These are phyloP conservation scores for Crotalus tigris DNA, from an alignment of 2,113 vertebrate genomes.

Conservation along the genomic window DNA sequence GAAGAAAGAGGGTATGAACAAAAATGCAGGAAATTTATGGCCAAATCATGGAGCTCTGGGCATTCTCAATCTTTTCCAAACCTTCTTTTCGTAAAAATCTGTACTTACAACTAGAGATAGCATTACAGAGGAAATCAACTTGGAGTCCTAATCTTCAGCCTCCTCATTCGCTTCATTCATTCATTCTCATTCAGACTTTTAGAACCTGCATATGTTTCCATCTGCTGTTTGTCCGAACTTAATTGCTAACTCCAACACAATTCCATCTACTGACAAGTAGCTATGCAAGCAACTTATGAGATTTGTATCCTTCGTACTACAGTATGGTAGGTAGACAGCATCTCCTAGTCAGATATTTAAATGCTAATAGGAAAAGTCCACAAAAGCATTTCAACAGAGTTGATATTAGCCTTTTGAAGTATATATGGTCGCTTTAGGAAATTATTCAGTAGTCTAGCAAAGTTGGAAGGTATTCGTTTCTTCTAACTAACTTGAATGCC, in stretches of 20 bases:
- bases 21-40: not conserved
- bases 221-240: not conserved
- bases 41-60: not conserved
- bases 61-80: not conserved
- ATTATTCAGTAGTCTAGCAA: not conserved
- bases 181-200: not conserved
- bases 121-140: not conserved
- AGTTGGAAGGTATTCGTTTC: not conserved
- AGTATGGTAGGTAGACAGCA: not conserved
- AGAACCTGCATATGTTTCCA: not conserved
- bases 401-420: not conserved
- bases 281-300: not conserved
- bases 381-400: not conserved
- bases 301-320: not conserved
- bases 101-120: not conserved
- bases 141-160: not conserved
- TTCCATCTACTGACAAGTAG: not conserved
- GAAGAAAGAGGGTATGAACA: not conserved
- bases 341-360: not conserved
- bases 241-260: not conserved
- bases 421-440: not conserved
- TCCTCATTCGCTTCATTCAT: not conserved
- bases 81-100: not conserved
- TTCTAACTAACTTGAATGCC: not conserved
- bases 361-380: not conserved